A percentile compares a stretch with the other conserved stretches of the same genome.
Evolutionary conservation across 2,888 invertebrate species (phyloP).

Genomic region (Apodemia mormo): DNA sequence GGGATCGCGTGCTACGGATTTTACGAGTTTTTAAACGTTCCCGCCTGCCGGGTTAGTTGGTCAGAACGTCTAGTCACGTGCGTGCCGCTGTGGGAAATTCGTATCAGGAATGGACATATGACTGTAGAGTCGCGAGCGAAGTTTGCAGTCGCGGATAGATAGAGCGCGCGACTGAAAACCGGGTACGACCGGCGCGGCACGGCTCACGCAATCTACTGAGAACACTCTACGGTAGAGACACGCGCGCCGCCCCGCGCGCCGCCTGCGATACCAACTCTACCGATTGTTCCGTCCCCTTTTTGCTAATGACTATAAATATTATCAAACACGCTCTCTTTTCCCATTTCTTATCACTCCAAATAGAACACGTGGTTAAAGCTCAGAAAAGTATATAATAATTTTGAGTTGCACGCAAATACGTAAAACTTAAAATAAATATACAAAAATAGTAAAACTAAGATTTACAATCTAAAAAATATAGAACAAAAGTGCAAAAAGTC

Average conservation of each 20-base stretch:
- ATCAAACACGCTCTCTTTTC: slow-evolving; percentile 77
- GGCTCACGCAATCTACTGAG: slow-evolving; percentile 86
- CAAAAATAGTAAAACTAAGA: not conserved
- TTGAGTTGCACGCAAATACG: not conserved
- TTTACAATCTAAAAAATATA: not conserved
- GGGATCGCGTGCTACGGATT: slow-evolving; percentile 75
- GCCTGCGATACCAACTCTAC: slow-evolving; percentile 66
- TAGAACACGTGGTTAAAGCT: slow-evolving; percentile 56
- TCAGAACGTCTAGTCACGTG: slow-evolving; percentile 38
- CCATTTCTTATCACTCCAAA: slow-evolving; percentile 66
- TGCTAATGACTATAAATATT: slow-evolving; percentile 81
- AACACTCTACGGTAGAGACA: slow-evolving; percentile 60
- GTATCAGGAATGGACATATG: slow-evolving; percentile 45
- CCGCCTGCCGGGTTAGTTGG: slow-evolving; percentile 50
- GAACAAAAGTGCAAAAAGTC: slow-evolving; percentile 45
- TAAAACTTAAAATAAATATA: not conserved
- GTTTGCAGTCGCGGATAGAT: slow-evolving; percentile 68
- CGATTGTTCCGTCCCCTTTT: slow-evolving; percentile 81
- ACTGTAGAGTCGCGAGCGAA: slow-evolving; percentile 66
- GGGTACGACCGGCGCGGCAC: slow-evolving; percentile 82
- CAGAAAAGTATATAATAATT: not conserved
- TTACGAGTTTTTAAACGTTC: slow-evolving; percentile 78
- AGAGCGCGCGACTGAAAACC: slow-evolving; percentile 63
- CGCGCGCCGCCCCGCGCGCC: slow-evolving; percentile 83
- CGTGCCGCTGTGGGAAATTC: slow-evolving; percentile 40